A percentile compares a stretch with the other conserved stretches of the same genome.
phyloP scores from a whole-genome alignment of 1,140 invertebrate genomes.

The Pogonus chalceus region DNA sequence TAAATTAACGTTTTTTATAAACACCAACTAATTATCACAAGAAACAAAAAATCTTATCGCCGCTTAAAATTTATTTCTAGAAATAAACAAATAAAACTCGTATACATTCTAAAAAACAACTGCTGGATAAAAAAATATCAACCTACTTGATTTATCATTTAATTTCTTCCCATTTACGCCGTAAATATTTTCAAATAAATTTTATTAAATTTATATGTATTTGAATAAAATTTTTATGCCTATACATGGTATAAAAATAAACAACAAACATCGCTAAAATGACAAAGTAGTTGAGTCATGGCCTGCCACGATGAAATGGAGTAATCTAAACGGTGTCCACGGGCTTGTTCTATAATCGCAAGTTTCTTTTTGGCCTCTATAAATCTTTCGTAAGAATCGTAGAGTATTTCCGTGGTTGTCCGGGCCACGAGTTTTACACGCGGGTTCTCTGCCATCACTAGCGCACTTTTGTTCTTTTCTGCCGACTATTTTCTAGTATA shows the following conservation, averaged over 20 bases:
- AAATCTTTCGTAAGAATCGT: neutral
- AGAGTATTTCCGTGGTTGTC: neutral
- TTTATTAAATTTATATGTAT: too few species aligned
- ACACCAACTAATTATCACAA: neutral
- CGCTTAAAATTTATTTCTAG: too few species aligned
- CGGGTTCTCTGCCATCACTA: neutral
- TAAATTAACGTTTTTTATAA: neutral
- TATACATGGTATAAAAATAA: too few species aligned
- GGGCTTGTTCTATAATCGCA: neutral
- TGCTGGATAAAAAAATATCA: too few species aligned
- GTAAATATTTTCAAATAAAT: too few species aligned
- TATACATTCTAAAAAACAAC: neutral
- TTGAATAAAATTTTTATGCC: neutral
- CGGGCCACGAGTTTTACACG: neutral
- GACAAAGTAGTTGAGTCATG: neutral
- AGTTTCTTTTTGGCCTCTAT: neutral
- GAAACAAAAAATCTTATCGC: too few species aligned
- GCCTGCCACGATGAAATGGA: neutral
- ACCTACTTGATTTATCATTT: too few species aligned
- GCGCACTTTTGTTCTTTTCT: neutral
- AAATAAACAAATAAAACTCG: too few species aligned
- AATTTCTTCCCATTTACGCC: too few species aligned
- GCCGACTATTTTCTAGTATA: too few species aligned
- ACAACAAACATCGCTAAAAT: too few species aligned
- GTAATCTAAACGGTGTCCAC: neutral